Evolutionary conservation across 2,797 vertebrate genomes (phyloP), one percentile per base, ranked within the genome.

Genomic region (Crocodylus rhombifer): DNA sequence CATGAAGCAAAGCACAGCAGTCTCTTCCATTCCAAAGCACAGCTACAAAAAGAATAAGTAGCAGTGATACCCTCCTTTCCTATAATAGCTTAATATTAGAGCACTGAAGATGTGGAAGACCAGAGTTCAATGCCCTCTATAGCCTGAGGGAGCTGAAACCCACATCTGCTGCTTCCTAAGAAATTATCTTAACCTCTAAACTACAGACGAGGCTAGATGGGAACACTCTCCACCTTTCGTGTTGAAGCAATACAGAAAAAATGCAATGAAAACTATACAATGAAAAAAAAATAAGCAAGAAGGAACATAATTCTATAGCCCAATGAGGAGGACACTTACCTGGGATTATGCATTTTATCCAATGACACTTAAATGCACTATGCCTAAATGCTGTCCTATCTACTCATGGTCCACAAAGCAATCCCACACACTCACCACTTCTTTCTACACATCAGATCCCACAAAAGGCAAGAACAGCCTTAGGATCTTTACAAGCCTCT

Each of bases 271-370:
- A 51, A 51, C 3, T 51, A 51, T 51, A 51, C 14, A 71, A 71
- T 33, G 30, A 71, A 36, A 33, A 23, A 23, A 71, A 36, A 80
- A 62, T 26, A 62, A 77, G 20, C 42, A 74, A 80, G 16, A 67
- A 84, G 84, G 4, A 84, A 11, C 5, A 86, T 58, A 77, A 67
- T 60, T 84, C 33, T 82, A 33, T 77, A 82, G 28, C 76, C 21
- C 69, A 14, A 20, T 58, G 55, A 79, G 74, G 56, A 73, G 1
- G 0, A 42, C 0, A 0, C 25, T 30, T 30, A 77, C 36, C 33
- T 3, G 0, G 61, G 33, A 77, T 51, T 10, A 51, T 51, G 42
- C 42, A 51, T 51, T 51, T 51, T 51, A 71, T 21, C 33, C 42
- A 51, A 51, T 51, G 42, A 51, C 42, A 51, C 42, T 51, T 51